Evolutionary conservation across 1,140 invertebrate genomes (phyloP).

Genomic region (Centruroides vittatus): DNA sequence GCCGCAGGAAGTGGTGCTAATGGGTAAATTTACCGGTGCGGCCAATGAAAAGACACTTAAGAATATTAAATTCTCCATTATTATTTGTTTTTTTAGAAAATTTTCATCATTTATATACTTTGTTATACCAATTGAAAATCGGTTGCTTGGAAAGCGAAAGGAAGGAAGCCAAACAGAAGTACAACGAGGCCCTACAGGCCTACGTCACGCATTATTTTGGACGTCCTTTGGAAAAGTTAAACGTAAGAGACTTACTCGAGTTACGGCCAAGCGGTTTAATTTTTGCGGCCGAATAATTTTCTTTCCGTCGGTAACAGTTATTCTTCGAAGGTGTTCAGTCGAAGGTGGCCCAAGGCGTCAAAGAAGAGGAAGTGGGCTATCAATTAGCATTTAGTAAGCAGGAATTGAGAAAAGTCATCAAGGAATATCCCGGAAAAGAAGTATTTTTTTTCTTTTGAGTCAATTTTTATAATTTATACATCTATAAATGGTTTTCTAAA

Average conservation of each 20-base stretch:
- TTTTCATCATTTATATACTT: conserved; percentile 82
- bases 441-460: conserved; percentile 20
- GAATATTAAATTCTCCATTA: conserved; percentile 15
- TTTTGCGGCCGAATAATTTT: conserved; percentile 20
- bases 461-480: neutral
- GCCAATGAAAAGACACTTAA: neutral
- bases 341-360: conserved; percentile 80
- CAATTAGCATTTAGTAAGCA: conserved; percentile 95
- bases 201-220: conserved; percentile 94
- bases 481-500: neutral
- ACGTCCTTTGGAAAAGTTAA: conserved; percentile 84
- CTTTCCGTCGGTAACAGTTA: conserved; percentile 35
- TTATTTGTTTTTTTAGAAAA: conserved; percentile 48
- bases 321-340: conserved; percentile 92
- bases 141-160: conserved; percentile 68
- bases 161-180: conserved; percentile 82
- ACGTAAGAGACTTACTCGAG: conserved; percentile 41
- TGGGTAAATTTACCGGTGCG: conserved; percentile 30
- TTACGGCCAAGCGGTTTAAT: too few species aligned
- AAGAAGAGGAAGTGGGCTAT: conserved; percentile 94
- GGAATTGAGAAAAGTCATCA: conserved; percentile 87
- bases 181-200: conserved; percentile 61
- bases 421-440: conserved; percentile 86
- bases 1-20: conserved; percentile 82
- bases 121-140: conserved; percentile 81